These are phyloP conservation scores for Drosophila basisetae DNA, from an alignment of 2,888 invertebrate genomes.

Conservation along the genomic window DNA sequence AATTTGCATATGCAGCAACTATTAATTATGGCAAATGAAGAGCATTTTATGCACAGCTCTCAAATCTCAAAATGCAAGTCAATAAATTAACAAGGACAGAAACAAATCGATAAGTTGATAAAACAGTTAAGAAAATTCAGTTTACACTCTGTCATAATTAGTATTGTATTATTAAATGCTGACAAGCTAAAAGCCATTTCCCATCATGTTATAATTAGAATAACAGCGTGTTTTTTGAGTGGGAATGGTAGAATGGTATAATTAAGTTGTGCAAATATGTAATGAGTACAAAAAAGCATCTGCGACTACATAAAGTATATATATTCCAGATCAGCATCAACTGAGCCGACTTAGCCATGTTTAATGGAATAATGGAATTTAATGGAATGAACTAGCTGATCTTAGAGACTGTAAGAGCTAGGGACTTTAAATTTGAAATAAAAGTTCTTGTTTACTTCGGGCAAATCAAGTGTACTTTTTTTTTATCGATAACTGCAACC, in stretches of 20 bases:
- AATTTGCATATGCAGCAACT: slow-evolving; percentile 61
- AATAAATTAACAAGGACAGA: slow-evolving; percentile 56
- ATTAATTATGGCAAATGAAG: slow-evolving; percentile 62
- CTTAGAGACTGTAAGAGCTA: background rate
- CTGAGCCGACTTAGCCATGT: background rate
- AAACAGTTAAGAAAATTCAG: slow-evolving; percentile 44
- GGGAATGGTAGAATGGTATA: background rate
- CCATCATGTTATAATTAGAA: background rate
- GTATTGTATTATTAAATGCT: slow-evolving; percentile 3
- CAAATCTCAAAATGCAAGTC: slow-evolving; percentile 16
- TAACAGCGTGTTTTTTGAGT: background rate
- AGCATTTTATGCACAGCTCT: slow-evolving; percentile 21
- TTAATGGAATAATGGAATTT: background rate
- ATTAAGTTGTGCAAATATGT: background rate
- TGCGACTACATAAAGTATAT: background rate
- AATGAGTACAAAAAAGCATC: background rate
- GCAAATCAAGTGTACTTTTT: too few species aligned
- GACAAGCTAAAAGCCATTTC: background rate
- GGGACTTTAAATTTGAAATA: background rate
- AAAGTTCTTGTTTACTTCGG: background rate
- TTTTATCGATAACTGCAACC: too few species aligned
- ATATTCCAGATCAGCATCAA: background rate
- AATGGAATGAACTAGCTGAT: background rate
- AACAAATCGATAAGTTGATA: slow-evolving; percentile 36
- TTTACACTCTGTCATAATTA: slow-evolving; percentile 16